Evolutionary conservation across 2,113 vertebrate genomes (phyloP), one percentile per base, ranked within the genome.

Genomic region (Dromas ardeola): DNA sequence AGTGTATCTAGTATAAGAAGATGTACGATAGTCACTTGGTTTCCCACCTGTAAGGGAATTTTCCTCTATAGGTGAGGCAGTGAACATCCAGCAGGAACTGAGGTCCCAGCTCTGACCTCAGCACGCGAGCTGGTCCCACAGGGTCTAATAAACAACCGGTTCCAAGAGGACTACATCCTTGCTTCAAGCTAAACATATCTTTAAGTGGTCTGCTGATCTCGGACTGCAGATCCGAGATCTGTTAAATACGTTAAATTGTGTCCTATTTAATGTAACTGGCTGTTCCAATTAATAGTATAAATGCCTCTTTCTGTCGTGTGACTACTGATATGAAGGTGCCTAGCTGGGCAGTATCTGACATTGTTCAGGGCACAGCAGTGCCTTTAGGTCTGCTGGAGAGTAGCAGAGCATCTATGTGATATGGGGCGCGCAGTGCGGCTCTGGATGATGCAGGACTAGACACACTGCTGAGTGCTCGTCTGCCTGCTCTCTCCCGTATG

Each of bases 361-460:
- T 15, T 21, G 34, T 22, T 66, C 16, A 15, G 58, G 40, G 66
- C 58, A 52, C 43, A 36, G 79, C 34, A n/a, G 45, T 59, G 72
- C 56, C 71, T 47, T 52, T 55, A 23, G 43, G 13, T 38, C 65
- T 72, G 72, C 52, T 6, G 3, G 13, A 53, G 65, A 15, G 43
- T 5, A 12, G 58, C 65, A 25, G 34, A 4, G 15, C 30, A 22
- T 9, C 50, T 30, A 1, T 16, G 27, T 47, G 38, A 13, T 5
- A 27, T 0, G 2, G 63, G 65, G 13, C 1, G 2, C 9, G 6
- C 42, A 21, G n/a, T 15, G 25, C 43, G 13, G 59, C 72, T 45
- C 55, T 32, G 34, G 27, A 5, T 45, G 45, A 13, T 6, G 70
- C 59, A 20, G 59, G 42, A 20, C 42, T 30, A 30, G 66, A 29